These are phyloP conservation scores for Leucoraja erinaceus DNA, from an alignment of 2,113 vertebrate species.

Conservation along the genomic window DNA sequence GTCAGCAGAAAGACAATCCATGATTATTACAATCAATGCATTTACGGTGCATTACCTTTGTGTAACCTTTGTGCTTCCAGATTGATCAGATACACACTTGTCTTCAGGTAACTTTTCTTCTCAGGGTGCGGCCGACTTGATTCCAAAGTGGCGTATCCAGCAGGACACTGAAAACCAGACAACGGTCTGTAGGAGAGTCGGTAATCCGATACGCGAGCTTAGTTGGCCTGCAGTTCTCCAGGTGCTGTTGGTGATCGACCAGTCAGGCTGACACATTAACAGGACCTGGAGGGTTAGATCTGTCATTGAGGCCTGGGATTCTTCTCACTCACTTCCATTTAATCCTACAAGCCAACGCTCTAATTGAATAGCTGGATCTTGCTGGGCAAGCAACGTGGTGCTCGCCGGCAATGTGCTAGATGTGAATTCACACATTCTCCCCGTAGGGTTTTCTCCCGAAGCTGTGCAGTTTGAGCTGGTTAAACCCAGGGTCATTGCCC, in stretches of 20 bases:
- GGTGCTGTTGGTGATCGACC: neutral
- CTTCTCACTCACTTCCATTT: constrained; percentile 27
- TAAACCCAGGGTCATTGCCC: neutral
- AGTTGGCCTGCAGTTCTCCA: neutral
- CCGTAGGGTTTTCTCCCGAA: neutral
- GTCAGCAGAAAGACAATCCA: no score
- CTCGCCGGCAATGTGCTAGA: neutral
- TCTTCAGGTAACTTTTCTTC: neutral
- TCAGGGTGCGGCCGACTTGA: neutral
- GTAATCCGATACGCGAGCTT: neutral
- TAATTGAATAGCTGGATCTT: neutral
- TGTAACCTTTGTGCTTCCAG: neutral
- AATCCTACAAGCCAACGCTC: constrained; percentile 3
- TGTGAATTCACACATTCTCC: neutral
- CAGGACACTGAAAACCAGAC: neutral
- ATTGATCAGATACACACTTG: neutral
- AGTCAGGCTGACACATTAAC: constrained; percentile 1
- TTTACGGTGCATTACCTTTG: no score
- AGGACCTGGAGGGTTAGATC: constrained; percentile 17
- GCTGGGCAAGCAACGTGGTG: neutral
- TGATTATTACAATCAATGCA: no score
- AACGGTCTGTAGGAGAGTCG: neutral
- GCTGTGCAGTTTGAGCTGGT: neutral
- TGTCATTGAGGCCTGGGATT: constrained; percentile 16
- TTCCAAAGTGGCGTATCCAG: neutral